A percentile compares a stretch with the other conserved stretches of the same genome.
Conservation (phyloP, 2,797 vertebrate genomes). For the Halcyon leucocephala region DNA sequence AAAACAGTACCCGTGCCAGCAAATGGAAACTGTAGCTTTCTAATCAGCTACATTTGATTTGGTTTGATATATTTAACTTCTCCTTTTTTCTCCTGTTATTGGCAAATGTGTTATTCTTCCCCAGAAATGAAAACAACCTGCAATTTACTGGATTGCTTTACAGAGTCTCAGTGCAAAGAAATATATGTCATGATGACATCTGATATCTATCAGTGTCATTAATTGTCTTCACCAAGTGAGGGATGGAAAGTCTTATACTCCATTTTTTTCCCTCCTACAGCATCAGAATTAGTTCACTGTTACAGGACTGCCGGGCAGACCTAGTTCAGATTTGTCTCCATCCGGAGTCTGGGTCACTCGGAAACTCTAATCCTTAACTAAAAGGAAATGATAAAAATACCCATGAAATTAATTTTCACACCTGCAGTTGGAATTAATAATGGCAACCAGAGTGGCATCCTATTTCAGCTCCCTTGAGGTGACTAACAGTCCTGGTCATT, state of each 20-base stretch:
- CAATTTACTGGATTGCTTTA: slow-evolving; percentile 16
- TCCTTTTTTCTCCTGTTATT: background rate
- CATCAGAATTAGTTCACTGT: background rate
- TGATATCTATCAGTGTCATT: slow-evolving; percentile 14
- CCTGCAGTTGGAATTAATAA: slow-evolving; percentile 66
- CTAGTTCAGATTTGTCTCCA: background rate
- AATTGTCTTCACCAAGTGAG: background rate
- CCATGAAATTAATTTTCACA: slow-evolving; percentile 69
- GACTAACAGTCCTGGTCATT: slow-evolving; percentile 72
- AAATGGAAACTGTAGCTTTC: slow-evolving; percentile 37
- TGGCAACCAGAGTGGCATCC: slow-evolving; percentile 47
- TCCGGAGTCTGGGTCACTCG: background rate
- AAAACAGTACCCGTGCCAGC: slow-evolving; percentile 7
- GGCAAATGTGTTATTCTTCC: background rate
- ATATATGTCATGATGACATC: slow-evolving; percentile 8
- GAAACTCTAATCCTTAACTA: slow-evolving; percentile 53
- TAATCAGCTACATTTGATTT: slow-evolving; percentile 64
- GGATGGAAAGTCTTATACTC: background rate
- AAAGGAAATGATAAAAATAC: slow-evolving; percentile 61
- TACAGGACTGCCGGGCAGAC: background rate
- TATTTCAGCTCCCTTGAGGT: slow-evolving; percentile 69
- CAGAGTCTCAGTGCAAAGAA: slow-evolving; percentile 21
- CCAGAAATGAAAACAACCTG: slow-evolving; percentile 47
- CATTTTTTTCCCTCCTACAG: background rate
- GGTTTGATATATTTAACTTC: slow-evolving; percentile 66